A percentile compares a stretch with the other conserved stretches of the same genome.
Conservation (phyloP, 2,888 invertebrate genomes). For the Stenodema calcarata region DNA sequence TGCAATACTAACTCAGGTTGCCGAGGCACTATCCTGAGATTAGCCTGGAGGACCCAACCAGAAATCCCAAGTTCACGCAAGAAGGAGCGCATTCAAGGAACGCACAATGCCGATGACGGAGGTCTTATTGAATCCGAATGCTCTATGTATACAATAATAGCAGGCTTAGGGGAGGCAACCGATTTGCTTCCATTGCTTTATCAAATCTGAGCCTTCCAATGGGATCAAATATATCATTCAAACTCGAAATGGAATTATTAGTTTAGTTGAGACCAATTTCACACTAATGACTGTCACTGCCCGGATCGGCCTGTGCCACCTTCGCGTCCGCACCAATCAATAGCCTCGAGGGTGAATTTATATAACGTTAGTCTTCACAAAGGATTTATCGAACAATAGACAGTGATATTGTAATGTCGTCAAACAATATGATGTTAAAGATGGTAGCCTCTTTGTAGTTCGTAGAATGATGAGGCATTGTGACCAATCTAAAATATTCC, state of each 20-base stretch:
- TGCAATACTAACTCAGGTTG: neutral
- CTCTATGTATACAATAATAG: conserved; percentile 30
- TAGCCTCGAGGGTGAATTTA: neutral
- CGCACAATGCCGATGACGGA: neutral
- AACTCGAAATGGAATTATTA: conserved; percentile 32
- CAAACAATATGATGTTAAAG: neutral
- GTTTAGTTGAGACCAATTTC: conserved; percentile 37
- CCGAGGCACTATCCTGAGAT: neutral
- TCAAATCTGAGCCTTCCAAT: conserved; percentile 5
- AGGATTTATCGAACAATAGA: neutral
- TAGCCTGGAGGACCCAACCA: neutral
- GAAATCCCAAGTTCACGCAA: conserved; percentile 3
- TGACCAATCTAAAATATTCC: neutral
- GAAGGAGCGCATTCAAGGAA: conserved; percentile 4
- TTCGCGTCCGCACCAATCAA: neutral
- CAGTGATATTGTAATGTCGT: neutral
- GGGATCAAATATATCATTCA: conserved; percentile 28
- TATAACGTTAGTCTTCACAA: neutral
- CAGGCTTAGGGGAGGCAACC: neutral
- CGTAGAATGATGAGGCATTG: neutral
- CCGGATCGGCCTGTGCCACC: neutral
- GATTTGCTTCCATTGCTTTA: conserved; percentile 7
- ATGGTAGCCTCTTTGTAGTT: neutral
- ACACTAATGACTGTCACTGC: conserved; percentile 36
- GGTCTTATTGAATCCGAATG: conserved; percentile 17